These are phyloP conservation scores for Passer domesticus DNA, from an alignment of 2,113 vertebrate genomes.

Conservation along the genomic window DNA sequence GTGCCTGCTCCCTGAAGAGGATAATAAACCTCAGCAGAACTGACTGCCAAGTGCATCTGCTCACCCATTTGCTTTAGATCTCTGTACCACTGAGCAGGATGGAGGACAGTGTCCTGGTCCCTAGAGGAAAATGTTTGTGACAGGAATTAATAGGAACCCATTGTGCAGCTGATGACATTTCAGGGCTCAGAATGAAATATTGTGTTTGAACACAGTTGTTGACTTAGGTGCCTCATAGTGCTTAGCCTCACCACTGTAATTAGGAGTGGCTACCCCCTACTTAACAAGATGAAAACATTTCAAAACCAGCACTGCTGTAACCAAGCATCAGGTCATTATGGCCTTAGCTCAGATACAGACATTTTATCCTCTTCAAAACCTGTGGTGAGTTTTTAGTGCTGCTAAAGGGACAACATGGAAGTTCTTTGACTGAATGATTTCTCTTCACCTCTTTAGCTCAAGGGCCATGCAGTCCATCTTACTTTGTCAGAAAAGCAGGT, in stretches of 20 bases:
- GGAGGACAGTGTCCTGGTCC: not conserved
- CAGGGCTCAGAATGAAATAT: not conserved
- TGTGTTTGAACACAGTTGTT: not conserved
- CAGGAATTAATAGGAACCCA: not conserved
- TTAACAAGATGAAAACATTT: not conserved
- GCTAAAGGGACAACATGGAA: not conserved
- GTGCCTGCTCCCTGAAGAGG: not conserved
- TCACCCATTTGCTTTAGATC: slow-evolving; percentile 19
- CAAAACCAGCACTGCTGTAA: not conserved
- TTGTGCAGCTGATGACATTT: not conserved
- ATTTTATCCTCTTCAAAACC: not conserved
- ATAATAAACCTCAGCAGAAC: not conserved
- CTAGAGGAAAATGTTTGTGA: not conserved
- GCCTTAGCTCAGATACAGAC: not conserved
- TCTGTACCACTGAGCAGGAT: not conserved
- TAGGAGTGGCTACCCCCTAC: not conserved
- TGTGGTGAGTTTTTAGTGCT: not conserved
- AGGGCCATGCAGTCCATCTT: not conserved
- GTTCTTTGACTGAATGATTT: not conserved
- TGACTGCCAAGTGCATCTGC: not conserved
- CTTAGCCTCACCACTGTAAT: not conserved
- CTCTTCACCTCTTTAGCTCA: not conserved
- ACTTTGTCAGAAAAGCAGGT: not conserved
- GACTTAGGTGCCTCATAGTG: not conserved
- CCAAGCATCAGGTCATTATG: not conserved